A percentile compares a stretch with the other conserved stretches of the same genome.
Evolutionary conservation across 1,140 invertebrate species (phyloP).

Genomic region (Drosophila nebulosa): DNA sequence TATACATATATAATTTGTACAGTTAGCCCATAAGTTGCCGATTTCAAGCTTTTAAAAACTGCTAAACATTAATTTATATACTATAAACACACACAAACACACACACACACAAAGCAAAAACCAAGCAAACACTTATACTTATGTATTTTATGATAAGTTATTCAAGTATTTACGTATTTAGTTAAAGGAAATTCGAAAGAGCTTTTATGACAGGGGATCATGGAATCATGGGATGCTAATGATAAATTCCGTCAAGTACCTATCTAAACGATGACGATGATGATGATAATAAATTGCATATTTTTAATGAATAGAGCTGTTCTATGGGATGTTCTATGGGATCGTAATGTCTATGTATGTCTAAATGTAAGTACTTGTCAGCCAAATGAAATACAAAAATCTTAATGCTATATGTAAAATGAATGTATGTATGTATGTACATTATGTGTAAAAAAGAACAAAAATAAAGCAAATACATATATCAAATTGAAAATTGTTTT

Average conservation of each 20-base stretch:
- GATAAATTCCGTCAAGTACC: constrained; percentile 14
- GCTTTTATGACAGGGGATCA: background rate
- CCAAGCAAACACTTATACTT: background rate
- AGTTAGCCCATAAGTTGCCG: constrained; percentile 61
- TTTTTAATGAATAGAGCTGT: constrained; percentile 29
- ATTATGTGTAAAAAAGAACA: background rate
- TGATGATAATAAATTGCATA: constrained; percentile 23
- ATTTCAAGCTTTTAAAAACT: constrained; percentile 24
- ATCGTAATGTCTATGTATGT: background rate
- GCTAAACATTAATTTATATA: constrained; percentile 17
- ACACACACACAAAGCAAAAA: background rate
- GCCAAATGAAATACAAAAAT: constrained; percentile 26
- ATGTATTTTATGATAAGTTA: background rate
- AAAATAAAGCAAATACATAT: background rate
- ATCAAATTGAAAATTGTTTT: background rate
- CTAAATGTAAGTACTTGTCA: constrained; percentile 24
- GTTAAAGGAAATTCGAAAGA: constrained; percentile 4
- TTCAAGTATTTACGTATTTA: constrained; percentile 9
- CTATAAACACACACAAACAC: background rate
- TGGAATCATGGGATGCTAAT: constrained; percentile 7
- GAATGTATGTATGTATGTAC: constrained; percentile 9
- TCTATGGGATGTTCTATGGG: constrained; percentile 17
- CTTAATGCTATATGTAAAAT: constrained; percentile 12
- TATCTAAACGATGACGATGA: background rate
- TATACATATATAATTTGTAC: constrained; percentile 56